Evolutionary conservation across 2,888 invertebrate genomes (phyloP), one percentile per base, ranked within the genome.

Genomic region (Cenopis cana): DNA sequence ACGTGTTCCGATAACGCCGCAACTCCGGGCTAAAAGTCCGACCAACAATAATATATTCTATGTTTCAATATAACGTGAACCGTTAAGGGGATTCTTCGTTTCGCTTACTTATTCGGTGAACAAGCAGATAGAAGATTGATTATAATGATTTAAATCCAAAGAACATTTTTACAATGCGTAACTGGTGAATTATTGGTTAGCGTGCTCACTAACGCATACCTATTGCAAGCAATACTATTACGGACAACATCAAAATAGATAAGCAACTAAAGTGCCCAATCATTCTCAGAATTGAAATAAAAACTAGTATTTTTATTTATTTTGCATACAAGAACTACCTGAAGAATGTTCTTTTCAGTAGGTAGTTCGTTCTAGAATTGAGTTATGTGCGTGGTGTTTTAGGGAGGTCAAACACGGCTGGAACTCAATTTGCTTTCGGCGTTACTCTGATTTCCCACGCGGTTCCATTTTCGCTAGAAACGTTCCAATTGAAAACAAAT

Each of bases 381-480:
- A 64, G n/a, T 2, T n/a, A 24, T 49, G 12, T 33, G 17, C 57
- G 57, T 57, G 49, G 14, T 29, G 38, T 55, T 60, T 55, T 49
- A 59, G 33, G 46, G 18, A 61, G 56, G 67, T 67, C 50, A 56
- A 71, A 71, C 55, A 67, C 49, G 46, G 41, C 61, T 78, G 78
- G 81, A 88, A 70, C 87, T 87, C 86, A 89, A 91, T 89, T 91
- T 89, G 84, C 85, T 86, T 88, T 85, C 79, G 83, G 78, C 79
- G 74, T 78, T 80, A 80, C 76, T 79, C 74, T 85, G 88, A 90
- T 89, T 90, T 90, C 90, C 89, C 89, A 78, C 57, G 86, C 77
- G 89, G 72, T 78, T 87, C 85, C 78, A 76, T 78, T 84, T 81
- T 81, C 83, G 60, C 54, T 65, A 66, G 82, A 81, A 82, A 79